A percentile compares a stretch with the other conserved stretches of the same genome.
phyloP scores from a whole-genome alignment of 2,888 invertebrate genomes.

The Diadegma fenestrale region DNA sequence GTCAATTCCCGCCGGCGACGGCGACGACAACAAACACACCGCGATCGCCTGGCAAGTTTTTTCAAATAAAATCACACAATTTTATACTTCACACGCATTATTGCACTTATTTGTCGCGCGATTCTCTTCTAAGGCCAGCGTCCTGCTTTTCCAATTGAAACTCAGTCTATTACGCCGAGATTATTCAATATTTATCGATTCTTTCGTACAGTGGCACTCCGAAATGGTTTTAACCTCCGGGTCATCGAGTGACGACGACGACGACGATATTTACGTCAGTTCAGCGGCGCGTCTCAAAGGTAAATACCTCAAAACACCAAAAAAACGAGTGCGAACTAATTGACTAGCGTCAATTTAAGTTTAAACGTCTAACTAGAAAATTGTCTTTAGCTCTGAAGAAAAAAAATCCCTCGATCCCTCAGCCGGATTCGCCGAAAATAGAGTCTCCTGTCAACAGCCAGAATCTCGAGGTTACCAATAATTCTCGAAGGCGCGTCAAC shows the following conservation, averaged over 20 bases:
- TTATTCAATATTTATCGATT: not conserved
- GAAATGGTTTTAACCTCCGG: conserved; percentile 50
- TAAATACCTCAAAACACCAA: not conserved
- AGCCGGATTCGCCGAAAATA: conserved; percentile 16
- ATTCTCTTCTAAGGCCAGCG: not conserved
- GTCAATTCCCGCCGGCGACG: conserved; percentile 1
- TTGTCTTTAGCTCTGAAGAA: conserved; percentile 52
- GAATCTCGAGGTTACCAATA: not conserved
- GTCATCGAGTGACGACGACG: conserved; percentile 57
- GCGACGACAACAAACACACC: not conserved
- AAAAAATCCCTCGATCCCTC: conserved; percentile 27
- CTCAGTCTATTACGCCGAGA: not conserved
- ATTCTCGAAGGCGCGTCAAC: conserved; percentile 9
- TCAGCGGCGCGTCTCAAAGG: conserved; percentile 65
- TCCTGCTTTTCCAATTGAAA: not conserved
- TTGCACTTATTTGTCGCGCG: not conserved
- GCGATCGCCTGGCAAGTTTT: not conserved
- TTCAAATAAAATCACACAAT: not conserved
- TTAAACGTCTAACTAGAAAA: not conserved
- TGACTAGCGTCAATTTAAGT: not conserved
- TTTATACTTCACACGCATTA: not conserved
- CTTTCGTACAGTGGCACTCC: not conserved
- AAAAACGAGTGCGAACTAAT: not conserved
- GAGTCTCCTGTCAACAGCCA: not conserved
- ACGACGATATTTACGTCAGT: conserved; percentile 67